Base-by-base conservation (phyloP, 37 sponge, comb jelly and placozoan species). In the Dysidea cf. avara region DNA sequence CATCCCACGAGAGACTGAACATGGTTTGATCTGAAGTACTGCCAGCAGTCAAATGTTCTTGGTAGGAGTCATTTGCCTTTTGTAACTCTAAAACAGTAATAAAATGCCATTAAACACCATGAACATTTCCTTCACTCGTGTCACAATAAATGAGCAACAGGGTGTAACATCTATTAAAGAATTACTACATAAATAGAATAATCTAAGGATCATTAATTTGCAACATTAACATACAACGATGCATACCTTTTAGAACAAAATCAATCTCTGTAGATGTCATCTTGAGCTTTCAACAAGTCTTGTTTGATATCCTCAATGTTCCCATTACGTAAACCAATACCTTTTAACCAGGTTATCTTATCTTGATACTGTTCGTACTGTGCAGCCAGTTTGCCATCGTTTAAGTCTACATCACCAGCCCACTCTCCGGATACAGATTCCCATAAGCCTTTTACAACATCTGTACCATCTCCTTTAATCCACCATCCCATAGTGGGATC, bases 401-500 rank as follows among this genome's bases (percentile, higher is more conserved):
- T 75, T 36, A 75, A 39, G 65, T 75, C 76, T 3, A 61, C 53
- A 62, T 75, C 76, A n/a, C n/a, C n/a, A n/a, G n/a, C n/a, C 7
- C n/a, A n/a, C n/a, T n/a, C n/a, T n/a, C n/a, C n/a, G n/a, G n/a
- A n/a, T n/a, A n/a, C n/a, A n/a, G n/a, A n/a, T n/a, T n/a, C n/a
- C n/a, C n/a, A n/a, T n/a, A n/a, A n/a, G n/a, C n/a, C n/a, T n/a
- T n/a, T n/a, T n/a, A n/a, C n/a, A n/a, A n/a, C n/a, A n/a, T n/a
- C n/a, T n/a, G n/a, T n/a, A n/a, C n/a, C 72, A 53, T 71, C 72
- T n/a, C 62, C 75, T 59, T 74, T 74, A 18, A 74, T 75, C 76
- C 76, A 75, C 76, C 76, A 75, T 26, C 5, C 5, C n/a, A n/a
- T n/a, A 7, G 22, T 61, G 3, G 53, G 65, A 7, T 20, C 3